Percentiles rank a stretch among this genome's conserved stretches.
These are phyloP conservation scores for Holothuria glaberrima DNA, from an alignment of 35 echinoderm and acorn worm species.

Conservation along the genomic window DNA sequence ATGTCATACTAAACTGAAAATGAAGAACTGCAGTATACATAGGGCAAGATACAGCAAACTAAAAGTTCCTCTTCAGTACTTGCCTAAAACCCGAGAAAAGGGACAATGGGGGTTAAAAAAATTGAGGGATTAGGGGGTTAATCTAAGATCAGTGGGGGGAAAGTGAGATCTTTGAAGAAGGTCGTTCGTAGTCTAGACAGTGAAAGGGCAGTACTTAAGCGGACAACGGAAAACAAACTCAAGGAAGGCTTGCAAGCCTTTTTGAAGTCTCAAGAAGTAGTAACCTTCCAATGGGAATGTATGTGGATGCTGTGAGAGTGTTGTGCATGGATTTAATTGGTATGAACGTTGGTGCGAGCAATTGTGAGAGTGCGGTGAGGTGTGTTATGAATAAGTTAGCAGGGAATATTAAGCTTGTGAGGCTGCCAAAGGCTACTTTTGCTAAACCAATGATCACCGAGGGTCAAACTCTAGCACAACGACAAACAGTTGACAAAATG, in stretches of 20 bases:
- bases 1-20: no score
- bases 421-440: conserved; percentile 17
- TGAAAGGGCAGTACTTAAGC: not conserved
- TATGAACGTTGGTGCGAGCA: conserved; percentile 38
- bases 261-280: no score
- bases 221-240: not conserved
- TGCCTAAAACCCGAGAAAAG: not conserved
- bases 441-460: conserved; percentile 12
- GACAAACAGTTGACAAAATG: conserved; percentile 9
- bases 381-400: conserved; percentile 3
- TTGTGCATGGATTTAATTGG: conserved; percentile 22
- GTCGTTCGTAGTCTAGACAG: not conserved
- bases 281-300: conserved; percentile 14
- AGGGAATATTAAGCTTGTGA: not conserved
- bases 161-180: not conserved
- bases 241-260: not conserved
- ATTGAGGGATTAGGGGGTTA: not conserved
- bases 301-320: not conserved
- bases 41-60: no score
- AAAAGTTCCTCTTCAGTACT: not conserved
- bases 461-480: conserved; percentile 12
- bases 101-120: not conserved
- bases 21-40: no score
- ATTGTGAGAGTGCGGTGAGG: conserved; percentile 29
- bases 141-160: not conserved